Base-by-base conservation (phyloP, 2,888 invertebrate species). In the Lepetodrilus schrolli region DNA sequence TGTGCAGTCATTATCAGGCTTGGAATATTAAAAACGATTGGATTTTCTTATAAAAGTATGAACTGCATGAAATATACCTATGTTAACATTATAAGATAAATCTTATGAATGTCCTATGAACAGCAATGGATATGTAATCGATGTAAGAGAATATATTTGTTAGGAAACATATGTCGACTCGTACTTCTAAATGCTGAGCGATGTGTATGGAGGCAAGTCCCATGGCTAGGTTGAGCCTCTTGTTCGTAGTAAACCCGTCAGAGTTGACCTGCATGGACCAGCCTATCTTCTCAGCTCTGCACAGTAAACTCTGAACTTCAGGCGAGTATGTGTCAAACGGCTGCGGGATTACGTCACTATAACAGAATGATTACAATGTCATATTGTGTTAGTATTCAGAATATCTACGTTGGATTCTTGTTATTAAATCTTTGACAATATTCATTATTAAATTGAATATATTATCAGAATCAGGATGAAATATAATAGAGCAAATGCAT, bases 141-240 rank as follows among this genome's bases (percentile, higher is more conserved):
- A n/a, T n/a, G n/a, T n/a, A n/a, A n/a, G n/a, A n/a, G n/a, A n/a
- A n/a, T n/a, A n/a, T n/a, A n/a, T n/a, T n/a, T n/a, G n/a, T n/a
- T n/a, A n/a, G n/a, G n/a, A n/a, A n/a, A n/a, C n/a, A n/a, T n/a
- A n/a, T n/a, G n/a, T n/a, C n/a, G n/a, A n/a, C n/a, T n/a, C n/a
- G n/a, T 75, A 85, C 86, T 82, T 86, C 86, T 70, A 86, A 80
- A 66, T 80, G 69, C 74, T 88, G 88, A 23, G 86, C 86, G 43
- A 87, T 84, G 72, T 88, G 87, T 76, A 87, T 78, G n/a, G 87
- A 80, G 17, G 88, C 84, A 49, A 88, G 80, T 4, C 88, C 88
- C 87, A 88, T 86, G 38, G 87, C 86, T 36, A 88, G 77, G 70
- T 87, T 87, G n/a, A 87, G 77, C 70, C 87, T 74, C 69, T 75